Percentiles rank a stretch among this genome's conserved stretches.
phyloP scores from a whole-genome alignment of 1,140 invertebrate species.

The Tetramorium simillimum region DNA sequence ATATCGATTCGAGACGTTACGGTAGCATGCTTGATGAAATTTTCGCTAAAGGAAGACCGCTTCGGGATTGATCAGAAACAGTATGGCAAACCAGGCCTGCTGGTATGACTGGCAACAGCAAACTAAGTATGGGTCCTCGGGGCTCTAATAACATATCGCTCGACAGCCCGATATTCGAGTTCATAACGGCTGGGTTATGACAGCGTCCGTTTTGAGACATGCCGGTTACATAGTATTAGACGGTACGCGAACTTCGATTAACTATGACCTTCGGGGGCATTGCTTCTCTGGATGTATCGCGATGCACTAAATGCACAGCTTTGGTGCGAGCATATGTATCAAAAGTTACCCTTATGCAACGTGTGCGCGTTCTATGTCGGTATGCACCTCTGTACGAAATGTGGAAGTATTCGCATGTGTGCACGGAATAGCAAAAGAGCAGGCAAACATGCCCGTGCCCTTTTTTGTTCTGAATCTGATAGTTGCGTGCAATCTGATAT shows the following conservation, averaged over 20 bases:
- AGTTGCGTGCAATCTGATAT: conserved; percentile 17
- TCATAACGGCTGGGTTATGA: conserved; percentile 57
- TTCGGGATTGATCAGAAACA: conserved; percentile 26
- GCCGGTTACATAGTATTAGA: conserved; percentile 63
- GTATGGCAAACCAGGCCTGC: neutral
- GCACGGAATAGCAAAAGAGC: neutral
- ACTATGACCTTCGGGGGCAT: conserved; percentile 60
- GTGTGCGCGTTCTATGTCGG: neutral
- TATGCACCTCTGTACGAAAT: neutral
- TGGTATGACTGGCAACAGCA: neutral
- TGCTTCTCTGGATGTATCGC: neutral
- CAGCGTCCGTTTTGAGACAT: conserved; percentile 55
- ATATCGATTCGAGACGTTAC: neutral
- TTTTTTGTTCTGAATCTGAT: conserved; percentile 11
- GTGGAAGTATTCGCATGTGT: neutral
- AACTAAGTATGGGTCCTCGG: conserved; percentile 21
- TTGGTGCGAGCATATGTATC: conserved; percentile 33
- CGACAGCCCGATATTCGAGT: neutral
- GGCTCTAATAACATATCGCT: conserved; percentile 56
- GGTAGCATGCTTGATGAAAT: neutral
- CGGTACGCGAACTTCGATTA: conserved; percentile 67
- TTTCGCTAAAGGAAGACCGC: neutral
- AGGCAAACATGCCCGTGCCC: neutral
- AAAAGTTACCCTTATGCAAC: conserved; percentile 51
- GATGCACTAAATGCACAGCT: conserved; percentile 42